A percentile compares a stretch with the other conserved stretches of the same genome.
Evolutionary conservation across 2,888 invertebrate species (phyloP).

Genomic region (Drosophila percnosoma): DNA sequence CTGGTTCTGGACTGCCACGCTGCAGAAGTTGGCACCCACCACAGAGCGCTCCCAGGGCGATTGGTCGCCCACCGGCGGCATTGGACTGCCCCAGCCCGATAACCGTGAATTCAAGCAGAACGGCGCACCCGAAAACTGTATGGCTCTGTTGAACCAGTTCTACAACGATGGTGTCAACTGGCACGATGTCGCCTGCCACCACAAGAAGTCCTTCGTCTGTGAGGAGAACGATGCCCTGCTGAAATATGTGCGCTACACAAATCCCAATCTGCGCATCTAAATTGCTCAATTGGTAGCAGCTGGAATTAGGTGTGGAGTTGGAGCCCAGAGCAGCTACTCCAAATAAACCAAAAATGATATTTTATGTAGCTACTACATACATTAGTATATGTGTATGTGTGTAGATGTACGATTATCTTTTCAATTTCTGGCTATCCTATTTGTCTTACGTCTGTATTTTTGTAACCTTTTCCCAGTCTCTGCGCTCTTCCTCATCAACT

Average conservation of each 20-base stretch:
- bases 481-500: constrained; percentile 69
- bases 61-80: constrained; percentile 95
- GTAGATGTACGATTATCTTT: constrained; percentile 30
- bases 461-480: constrained; percentile 56
- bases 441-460: constrained; percentile 43
- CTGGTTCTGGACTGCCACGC: constrained; percentile 96
- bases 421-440: constrained; percentile 48
- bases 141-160: constrained; percentile 94
- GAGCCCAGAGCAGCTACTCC: constrained; percentile 60
- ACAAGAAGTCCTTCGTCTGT: constrained; percentile 94
- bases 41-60: constrained; percentile 93
- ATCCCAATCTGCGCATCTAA: constrained; percentile 91
- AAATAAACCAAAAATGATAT: constrained; percentile 83
- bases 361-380: constrained; percentile 47
- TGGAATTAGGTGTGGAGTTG: constrained; percentile 25
- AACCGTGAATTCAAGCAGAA: constrained; percentile 93
- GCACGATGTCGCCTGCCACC: constrained; percentile 96
- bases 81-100: constrained; percentile 94
- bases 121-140: constrained; percentile 94
- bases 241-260: constrained; percentile 93
- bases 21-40: constrained; percentile 93
- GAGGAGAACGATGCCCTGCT: constrained; percentile 95
- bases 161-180: constrained; percentile 96
- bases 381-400: not conserved
- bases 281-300: constrained; percentile 12